Conservation (phyloP, 1,140 invertebrate genomes). For the Thaumatotibia leucotreta region DNA sequence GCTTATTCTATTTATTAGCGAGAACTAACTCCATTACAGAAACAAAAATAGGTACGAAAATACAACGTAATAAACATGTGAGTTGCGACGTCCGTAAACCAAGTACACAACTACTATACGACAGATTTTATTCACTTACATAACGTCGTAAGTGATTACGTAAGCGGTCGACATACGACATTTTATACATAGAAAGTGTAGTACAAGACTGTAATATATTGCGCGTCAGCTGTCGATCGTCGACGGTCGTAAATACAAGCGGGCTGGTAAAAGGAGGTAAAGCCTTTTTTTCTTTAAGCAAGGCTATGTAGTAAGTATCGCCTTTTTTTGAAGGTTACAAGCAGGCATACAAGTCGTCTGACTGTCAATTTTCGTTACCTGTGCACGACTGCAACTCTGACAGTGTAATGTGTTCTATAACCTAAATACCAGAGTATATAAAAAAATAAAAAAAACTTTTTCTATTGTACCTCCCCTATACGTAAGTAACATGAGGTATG, state of each 20-base stretch:
- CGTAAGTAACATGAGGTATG: no score
- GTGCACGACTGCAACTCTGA: not conserved
- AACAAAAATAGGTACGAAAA: not conserved
- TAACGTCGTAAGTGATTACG: not conserved
- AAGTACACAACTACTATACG: not conserved
- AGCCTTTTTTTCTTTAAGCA: not conserved
- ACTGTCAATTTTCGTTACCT: not conserved
- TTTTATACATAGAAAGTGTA: not conserved
- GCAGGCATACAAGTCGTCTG: not conserved
- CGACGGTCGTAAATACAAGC: not conserved
- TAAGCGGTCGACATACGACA: not conserved
- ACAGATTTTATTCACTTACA: not conserved
- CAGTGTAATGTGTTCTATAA: no score
- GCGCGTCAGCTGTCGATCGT: constrained; percentile 6
- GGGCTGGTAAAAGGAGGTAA: not conserved
- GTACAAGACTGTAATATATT: not conserved
- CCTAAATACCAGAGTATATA: no score
- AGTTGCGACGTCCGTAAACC: not conserved
- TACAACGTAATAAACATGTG: not conserved
- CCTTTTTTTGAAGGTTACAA: not conserved
- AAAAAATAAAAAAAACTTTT: no score
- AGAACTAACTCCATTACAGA: no score
- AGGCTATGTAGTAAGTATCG: not conserved
- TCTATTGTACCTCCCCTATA: no score
- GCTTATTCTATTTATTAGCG: no score